Base-by-base conservation (phyloP, 2,797 vertebrate genomes). In the Myotis daubentonii region DNA sequence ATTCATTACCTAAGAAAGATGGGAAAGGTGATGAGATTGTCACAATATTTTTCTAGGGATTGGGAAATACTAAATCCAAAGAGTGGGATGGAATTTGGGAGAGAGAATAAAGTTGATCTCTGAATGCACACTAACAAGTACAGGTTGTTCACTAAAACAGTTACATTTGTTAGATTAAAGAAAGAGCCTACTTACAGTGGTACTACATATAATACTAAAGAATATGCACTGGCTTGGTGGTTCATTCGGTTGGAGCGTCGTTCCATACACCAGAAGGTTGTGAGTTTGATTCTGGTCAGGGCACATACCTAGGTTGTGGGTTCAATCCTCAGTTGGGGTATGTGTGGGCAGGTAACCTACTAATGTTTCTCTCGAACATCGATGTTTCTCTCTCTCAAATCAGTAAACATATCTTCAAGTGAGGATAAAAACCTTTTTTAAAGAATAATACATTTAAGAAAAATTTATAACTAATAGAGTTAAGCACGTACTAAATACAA, bases 371-470 rank as follows among this genome's bases (percentile, higher is more conserved):
- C 60, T 62, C 28, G 3, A 12, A 47, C 47, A 47, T 47, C 1
- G 47, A 47, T 47, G 13, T 47, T 47, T 47, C 20, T 57, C 20
- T 55, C 53, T 55, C 55, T 57, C 7, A 57, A 23, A 57, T 8
- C 55, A 57, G 22, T 57, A 23, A 57, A 57, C 60, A 30, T 62
- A 62, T 62, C 25, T 13, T 30, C 1, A 28, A 28, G 12, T 62
- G 2, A 62, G 25, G 28, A 30, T 30, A 30, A 6, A 62, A 15
- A 6, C 12, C 28, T 13, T 60, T 15, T 71, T 87, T 55, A 95
- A 92, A 47, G 11, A 85, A n/a, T 82, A 75, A 44, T 80, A 85
- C 28, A 87, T 94, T 91, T 76, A 89, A 84, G 60, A 86, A 83
- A 83, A 87, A 81, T 33, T 36, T 81, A 57, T 15, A 82, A 66